Evolutionary conservation across 2,797 vertebrate genomes (phyloP).

Genomic region (Rhinatrema bivittatum): DNA sequence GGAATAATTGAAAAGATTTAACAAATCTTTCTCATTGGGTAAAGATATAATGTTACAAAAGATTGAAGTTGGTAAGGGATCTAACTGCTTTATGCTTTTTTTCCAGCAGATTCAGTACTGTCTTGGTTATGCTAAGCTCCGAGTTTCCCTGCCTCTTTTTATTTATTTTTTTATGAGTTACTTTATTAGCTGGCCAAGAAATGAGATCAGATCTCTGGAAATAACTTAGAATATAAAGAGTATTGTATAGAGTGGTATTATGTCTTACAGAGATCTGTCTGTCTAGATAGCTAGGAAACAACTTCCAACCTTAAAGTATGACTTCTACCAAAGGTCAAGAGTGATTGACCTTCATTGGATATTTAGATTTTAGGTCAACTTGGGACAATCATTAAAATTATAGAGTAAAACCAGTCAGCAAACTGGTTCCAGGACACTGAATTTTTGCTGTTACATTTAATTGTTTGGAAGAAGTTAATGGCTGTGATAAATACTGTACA

Average conservation of each 20-base stretch:
- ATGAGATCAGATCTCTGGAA: conserved; percentile 12
- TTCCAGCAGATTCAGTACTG: no score
- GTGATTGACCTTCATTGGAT: conserved; percentile 14
- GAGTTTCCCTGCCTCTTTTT: no score
- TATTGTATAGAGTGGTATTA: not conserved
- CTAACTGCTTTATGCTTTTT: no score
- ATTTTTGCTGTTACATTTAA: conserved; percentile 7
- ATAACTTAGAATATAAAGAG: not conserved
- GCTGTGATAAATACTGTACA: not conserved
- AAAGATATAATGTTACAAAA: no score
- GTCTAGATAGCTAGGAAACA: not conserved
- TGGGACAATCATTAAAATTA: conserved; percentile 5
- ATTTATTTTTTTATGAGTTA: not conserved
- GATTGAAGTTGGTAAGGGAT: no score
- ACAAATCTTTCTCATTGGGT: no score
- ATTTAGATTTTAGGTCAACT: conserved; percentile 9
- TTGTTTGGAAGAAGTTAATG: conserved; percentile 8
- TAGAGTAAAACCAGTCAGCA: conserved; percentile 2
- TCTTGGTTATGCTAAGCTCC: no score
- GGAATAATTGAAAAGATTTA: no score
- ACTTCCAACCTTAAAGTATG: conserved; percentile 6
- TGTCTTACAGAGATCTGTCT: conserved; percentile 4
- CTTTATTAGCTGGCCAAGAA: not conserved
- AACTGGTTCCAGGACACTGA: no score
- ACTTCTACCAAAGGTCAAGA: conserved; percentile 5